Evolutionary conservation across 1,140 invertebrate species (phyloP).

Genomic region (Limonius californicus): DNA sequence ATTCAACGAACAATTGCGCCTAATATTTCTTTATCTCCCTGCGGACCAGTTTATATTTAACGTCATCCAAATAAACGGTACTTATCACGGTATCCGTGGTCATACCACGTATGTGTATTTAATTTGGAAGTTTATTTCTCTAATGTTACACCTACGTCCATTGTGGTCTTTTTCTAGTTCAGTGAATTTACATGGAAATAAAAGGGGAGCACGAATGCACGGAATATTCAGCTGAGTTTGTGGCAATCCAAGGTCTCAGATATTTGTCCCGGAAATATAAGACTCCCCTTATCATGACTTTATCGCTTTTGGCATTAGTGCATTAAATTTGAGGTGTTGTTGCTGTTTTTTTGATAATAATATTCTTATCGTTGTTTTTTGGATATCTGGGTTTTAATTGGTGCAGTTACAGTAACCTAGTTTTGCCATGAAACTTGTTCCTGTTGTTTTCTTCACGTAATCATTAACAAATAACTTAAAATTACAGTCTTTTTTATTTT

Average conservation of each 20-base stretch:
- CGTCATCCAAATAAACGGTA: background rate
- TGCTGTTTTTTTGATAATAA: background rate
- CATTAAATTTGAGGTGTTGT: constrained; percentile 4
- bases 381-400: too few relatives aligned
- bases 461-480: too few relatives aligned
- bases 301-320: background rate
- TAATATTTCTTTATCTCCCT: constrained; percentile 2
- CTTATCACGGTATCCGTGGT: constrained; percentile 4
- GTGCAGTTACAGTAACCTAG: too few relatives aligned
- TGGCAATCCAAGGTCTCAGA: background rate
- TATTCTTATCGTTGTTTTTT: background rate
- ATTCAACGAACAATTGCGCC: background rate
- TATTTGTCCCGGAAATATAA: constrained; percentile 21
- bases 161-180: background rate
- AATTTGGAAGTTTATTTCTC: background rate
- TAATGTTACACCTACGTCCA: background rate
- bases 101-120: background rate
- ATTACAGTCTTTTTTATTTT: too few relatives aligned
- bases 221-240: background rate
- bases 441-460: too few relatives aligned
- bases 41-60: background rate
- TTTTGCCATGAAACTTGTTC: too few relatives aligned
- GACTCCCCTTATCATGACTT: background rate
- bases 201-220: background rate
- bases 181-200: background rate